Evolutionary conservation across 2,113 vertebrate genomes (phyloP), one percentile per base, ranked within the genome.

Genomic region (Hippocampus mohnikei): DNA sequence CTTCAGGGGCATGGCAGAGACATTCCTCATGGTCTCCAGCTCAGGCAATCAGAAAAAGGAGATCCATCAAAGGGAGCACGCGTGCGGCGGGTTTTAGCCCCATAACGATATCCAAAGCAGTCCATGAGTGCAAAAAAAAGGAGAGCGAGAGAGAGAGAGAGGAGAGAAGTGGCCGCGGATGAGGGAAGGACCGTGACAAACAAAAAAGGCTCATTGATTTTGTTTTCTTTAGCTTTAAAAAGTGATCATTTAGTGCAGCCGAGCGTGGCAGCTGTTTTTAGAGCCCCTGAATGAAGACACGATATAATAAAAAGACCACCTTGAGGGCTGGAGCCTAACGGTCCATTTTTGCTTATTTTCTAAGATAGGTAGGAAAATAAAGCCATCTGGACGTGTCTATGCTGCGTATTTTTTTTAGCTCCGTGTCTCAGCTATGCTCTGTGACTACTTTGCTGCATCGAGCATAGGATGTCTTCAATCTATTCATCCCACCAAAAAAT

Each of bases 151-250:
- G n/a, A n/a, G n/a, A 29, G 44, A 71, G 64, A 75, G 68, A 25
- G 53, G 55, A 68, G 62, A 73, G 77, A 72, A 59, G 44, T 44
- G 21, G 25, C 41, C 25, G 16, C 11, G 11, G 44, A 56, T 56
- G 70, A n/a, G 8, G 56, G 1, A 8, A 33, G n/a, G 59, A 66
- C 55, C 69, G 73, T 84, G 81, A 85, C 86, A 85, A 81, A 80
- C 13, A 56, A 85, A 50, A 84, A 73, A 73, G 84, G 77, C 67
- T 76, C 70, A 85, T 88, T 67, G 84, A 90, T 88, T 89, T 76
- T 72, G 46, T 77, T 87, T 27, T 13, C 42, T 46, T 46, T 86
- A 76, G 68, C 44, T 75, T 69, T 87, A 71, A 78, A 59, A 84
- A 58, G 76, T 52, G 74, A 87, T 87, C 73, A 84, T 81, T 83